Evolutionary conservation across 2,888 invertebrate species (phyloP).

Genomic region (Leptothorax acervorum): DNA sequence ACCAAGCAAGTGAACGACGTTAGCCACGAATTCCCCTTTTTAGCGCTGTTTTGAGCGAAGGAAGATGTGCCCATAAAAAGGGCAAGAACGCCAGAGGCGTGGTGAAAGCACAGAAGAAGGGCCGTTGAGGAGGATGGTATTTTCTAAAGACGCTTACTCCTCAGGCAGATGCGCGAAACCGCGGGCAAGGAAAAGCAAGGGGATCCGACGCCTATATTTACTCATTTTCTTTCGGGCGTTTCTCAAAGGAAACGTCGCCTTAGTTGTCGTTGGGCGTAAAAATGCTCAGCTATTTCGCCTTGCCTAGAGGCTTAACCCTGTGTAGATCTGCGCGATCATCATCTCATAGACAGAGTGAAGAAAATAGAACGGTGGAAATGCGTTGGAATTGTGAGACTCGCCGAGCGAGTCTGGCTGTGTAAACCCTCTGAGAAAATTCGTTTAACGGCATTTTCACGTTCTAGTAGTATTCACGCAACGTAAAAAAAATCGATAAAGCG

Average conservation of each 20-base stretch:
- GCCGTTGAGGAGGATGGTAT: slow-evolving; percentile 60
- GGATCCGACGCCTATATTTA: slow-evolving; percentile 69
- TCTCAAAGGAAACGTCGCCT: slow-evolving; percentile 69
- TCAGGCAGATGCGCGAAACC: slow-evolving; percentile 71
- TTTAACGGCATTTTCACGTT: slow-evolving; percentile 19
- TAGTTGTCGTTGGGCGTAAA: slow-evolving; percentile 69
- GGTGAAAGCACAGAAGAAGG: slow-evolving; percentile 38
- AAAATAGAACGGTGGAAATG: neutral
- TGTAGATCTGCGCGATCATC: slow-evolving; percentile 7
- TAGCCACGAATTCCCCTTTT: slow-evolving; percentile 57
- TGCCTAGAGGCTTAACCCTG: slow-evolving; percentile 71
- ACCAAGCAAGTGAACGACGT: slow-evolving; percentile 58
- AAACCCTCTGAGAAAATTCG: neutral
- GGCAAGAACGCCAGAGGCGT: slow-evolving; percentile 53
- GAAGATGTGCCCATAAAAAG: slow-evolving; percentile 46
- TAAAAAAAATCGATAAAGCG: neutral
- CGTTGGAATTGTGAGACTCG: slow-evolving; percentile 13
- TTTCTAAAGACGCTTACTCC: slow-evolving; percentile 75
- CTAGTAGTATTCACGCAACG: neutral
- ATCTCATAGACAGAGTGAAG: neutral
- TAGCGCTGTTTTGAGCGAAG: slow-evolving; percentile 46
- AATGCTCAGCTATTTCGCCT: slow-evolving; percentile 73
- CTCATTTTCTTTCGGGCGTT: slow-evolving; percentile 73
- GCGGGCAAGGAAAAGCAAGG: slow-evolving; percentile 57
- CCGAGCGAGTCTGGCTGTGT: neutral